These are phyloP conservation scores for Scrobipalpa costella DNA, from an alignment of 2,888 invertebrate species.

Conservation along the genomic window DNA sequence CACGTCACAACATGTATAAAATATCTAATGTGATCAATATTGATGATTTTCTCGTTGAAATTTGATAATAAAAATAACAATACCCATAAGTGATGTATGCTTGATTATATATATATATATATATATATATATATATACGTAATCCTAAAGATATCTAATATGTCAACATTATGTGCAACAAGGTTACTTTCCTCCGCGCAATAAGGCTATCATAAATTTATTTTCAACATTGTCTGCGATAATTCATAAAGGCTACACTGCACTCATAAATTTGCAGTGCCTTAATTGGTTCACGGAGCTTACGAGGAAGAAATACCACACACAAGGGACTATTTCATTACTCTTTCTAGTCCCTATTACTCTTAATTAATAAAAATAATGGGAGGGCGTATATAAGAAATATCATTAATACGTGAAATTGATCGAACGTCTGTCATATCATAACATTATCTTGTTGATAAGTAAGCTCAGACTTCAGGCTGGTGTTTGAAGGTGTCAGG, in stretches of 20 bases:
- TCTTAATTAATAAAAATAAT: background rate
- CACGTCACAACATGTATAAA: too few relatives aligned
- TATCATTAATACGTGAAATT: background rate
- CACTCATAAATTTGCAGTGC: background rate
- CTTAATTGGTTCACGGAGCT: conserved; percentile 2
- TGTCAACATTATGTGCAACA: background rate
- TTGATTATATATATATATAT: too few relatives aligned
- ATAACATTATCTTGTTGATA: too few relatives aligned
- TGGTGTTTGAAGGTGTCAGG: too few relatives aligned
- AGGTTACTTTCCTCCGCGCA: too few relatives aligned
- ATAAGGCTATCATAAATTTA: too few relatives aligned
- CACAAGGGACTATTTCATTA: conserved; percentile 13
- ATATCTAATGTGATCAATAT: too few relatives aligned
- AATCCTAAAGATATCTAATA: background rate
- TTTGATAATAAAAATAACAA: too few relatives aligned
- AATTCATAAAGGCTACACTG: conserved; percentile 4
- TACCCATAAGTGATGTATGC: too few relatives aligned
- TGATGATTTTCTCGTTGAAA: too few relatives aligned
- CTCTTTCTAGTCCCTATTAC: background rate
- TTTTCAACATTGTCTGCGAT: background rate
- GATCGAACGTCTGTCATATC: background rate
- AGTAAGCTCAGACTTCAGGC: too few relatives aligned
- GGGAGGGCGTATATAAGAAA: background rate
- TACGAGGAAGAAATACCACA: conserved; percentile 7
- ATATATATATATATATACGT: too few relatives aligned